Evolutionary conservation across 2,113 vertebrate species (phyloP), one percentile per base, ranked within the genome.

Genomic region (Leucosticte australis): DNA sequence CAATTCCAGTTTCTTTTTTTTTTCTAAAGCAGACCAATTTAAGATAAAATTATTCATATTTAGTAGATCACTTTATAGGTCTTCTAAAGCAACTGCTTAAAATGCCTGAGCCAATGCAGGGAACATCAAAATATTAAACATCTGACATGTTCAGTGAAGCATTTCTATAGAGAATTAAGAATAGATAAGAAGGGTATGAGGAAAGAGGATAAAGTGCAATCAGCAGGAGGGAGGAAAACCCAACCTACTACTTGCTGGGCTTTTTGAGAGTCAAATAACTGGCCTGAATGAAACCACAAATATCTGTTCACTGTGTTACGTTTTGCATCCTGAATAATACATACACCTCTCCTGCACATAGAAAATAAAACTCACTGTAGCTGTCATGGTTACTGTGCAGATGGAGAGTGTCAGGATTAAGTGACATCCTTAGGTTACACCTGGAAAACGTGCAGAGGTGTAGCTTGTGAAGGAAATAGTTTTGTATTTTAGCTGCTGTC

Each of bases 301-400:
- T 84, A 90, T 95, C 85, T 91, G 88, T 42, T 27, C 84, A 74
- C 88, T 55, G 71, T 18, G 15, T 70, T 46, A 44, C 7, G 1
- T 46, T 85, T 49, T 62, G 92, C 56, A 77, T 84, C 88, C 76
- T 97, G 89, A 97, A 97, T 97, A 97, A 98, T 94, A 64, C 86
- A 98, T 44, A 11, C 13, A 41, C 37, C 37, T 85, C 82, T 75
- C 57, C 39, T 59, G 39, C 16, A 47, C 6, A 39, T 1, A 7
- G 86, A 76, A 52, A 80, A 84, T 39, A 92, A 96, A 97, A 92
- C 89, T 89, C 52, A 13, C 5, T 78, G 50, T 78, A 62, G 52
- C 69, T 74, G 60, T 62, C 88, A 15, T 5, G 27, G 33, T 44
- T 33, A 26, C 15, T 19, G 55, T 27, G 46, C 81, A 77, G 81